phyloP scores from a whole-genome alignment of 2,113 vertebrate species.

The Syrrhaptes paradoxus region DNA sequence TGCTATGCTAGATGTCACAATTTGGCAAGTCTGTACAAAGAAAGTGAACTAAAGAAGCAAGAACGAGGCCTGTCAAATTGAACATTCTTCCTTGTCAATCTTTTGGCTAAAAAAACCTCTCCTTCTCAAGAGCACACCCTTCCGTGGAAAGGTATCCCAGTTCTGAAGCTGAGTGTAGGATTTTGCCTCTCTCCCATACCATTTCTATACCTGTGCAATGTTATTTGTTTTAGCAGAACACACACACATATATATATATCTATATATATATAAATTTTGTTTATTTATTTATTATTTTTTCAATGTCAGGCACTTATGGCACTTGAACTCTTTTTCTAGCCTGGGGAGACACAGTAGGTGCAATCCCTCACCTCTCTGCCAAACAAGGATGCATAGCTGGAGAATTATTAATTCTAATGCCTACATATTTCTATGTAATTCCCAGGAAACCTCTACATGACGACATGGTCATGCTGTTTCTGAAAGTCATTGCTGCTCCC shows the following conservation, averaged over 20 bases:
- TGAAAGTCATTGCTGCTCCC: constrained; percentile 21
- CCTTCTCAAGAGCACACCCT: neutral
- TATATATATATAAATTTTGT: neutral
- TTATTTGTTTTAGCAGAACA: constrained; percentile 62
- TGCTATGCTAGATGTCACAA: constrained; percentile 38
- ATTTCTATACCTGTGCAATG: constrained; percentile 47
- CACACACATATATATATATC: neutral
- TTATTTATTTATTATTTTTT: constrained; percentile 7
- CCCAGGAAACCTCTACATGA: constrained; percentile 21
- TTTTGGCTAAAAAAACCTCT: constrained; percentile 33
- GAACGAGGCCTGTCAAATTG: constrained; percentile 37
- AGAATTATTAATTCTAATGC: constrained; percentile 17
- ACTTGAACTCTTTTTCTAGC: neutral
- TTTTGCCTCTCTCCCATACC: neutral
- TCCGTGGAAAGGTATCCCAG: neutral
- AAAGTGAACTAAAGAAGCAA: constrained; percentile 47
- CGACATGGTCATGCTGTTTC: neutral
- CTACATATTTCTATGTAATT: neutral
- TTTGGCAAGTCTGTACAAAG: constrained; percentile 70
- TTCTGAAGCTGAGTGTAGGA: neutral
- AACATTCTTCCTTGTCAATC: constrained; percentile 43
- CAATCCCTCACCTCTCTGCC: neutral
- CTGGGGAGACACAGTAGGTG: neutral
- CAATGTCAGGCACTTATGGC: constrained; percentile 75
- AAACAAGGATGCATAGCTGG: constrained; percentile 22